Base-by-base conservation (phyloP, 2,888 invertebrate species). In the Tribolium freemani region DNA sequence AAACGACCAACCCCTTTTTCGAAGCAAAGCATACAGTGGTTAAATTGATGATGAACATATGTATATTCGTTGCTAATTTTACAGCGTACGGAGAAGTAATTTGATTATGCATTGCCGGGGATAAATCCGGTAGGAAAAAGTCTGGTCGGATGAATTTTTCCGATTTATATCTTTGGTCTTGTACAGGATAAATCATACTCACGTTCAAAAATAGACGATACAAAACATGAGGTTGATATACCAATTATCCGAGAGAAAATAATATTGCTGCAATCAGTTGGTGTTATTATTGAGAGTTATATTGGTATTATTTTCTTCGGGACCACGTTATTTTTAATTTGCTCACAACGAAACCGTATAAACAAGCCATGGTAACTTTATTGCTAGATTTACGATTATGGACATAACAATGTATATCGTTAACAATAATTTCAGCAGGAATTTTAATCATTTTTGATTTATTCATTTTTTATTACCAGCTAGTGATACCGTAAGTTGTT, bases 271-370 rank as follows among this genome's bases (percentile, higher is more conserved):
- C 76, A 71, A 78, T 77, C 77, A 76, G 76, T 72, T 75, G 77
- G 75, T 73, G 77, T 77, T 78, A 73, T 79, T 79, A 79, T 79
- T 77, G 78, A 78, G 77, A 78, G 77, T 79, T 78, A 79, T 78
- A 76, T 76, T 73, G 75, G 75, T 77, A 77, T 78, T 76, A 77
- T 76, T 76, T 77, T 73, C 75, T 74, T 69, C 61, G 50, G 61
- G 56, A 69, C 57, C 56, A 13, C 67, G 63, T 72, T 72, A 69
- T 69, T 72, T 72, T 72, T 69, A 68, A 72, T 64, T 72, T 63
- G 50, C 21, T 50, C 46, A 30, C 60, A 60, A 60, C 71, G 53
- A 57, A 60, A 66, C 71, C 38, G 46, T 71, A 58, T 67, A 71
- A 67, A 72, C 72, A 64, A 69, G 72, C 61, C 69, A 56, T 63